A percentile compares a stretch with the other conserved stretches of the same genome.
Evolutionary conservation across 92 coral and sea anemone species (phyloP).

Genomic region (Isaurus tuberculatus): DNA sequence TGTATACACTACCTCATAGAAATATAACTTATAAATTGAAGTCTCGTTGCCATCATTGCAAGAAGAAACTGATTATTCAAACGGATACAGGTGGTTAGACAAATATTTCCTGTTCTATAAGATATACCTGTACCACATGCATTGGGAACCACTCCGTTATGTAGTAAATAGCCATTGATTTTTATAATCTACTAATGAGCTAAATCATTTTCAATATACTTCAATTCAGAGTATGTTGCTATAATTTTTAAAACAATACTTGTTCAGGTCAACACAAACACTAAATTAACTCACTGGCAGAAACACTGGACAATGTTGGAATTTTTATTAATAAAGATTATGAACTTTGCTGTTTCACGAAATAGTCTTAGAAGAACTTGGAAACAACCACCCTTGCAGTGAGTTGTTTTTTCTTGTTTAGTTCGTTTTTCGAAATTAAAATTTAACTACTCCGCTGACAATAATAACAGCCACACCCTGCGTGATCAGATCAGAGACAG

Average conservation of each 20-base stretch:
- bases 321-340: background rate
- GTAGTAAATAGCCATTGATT: background rate
- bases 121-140: background rate
- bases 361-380: background rate
- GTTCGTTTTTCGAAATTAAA: conserved; percentile 22
- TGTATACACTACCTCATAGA: too few species aligned
- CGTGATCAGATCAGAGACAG: conserved; percentile 39
- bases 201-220: background rate
- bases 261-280: background rate
- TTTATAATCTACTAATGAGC: background rate
- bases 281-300: background rate
- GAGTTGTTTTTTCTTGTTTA: conserved; percentile 5
- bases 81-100: background rate
- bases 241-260: background rate
- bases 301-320: background rate
- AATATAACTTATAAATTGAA: too few species aligned
- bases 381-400: background rate
- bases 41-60: too few species aligned
- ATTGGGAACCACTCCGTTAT: background rate
- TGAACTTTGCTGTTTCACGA: background rate
- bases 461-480: conserved; percentile 30
- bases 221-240: background rate
- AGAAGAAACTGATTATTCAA: too few species aligned
- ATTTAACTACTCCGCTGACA: conserved; percentile 33
- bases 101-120: background rate